Evolutionary conservation across 1,140 invertebrate species (phyloP).

Genomic region (Antheraea mylitta): DNA sequence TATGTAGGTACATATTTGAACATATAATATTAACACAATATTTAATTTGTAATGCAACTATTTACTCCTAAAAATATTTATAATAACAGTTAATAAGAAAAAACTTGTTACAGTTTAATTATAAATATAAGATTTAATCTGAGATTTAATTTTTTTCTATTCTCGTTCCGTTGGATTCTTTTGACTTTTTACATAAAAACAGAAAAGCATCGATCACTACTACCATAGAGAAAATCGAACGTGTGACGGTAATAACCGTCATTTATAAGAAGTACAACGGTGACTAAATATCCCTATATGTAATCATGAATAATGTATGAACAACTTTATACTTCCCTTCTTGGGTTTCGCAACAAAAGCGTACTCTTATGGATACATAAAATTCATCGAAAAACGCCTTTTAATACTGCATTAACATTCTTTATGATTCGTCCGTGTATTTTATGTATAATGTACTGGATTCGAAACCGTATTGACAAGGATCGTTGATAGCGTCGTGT

Average conservation of each 20-base stretch:
- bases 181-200: too few relatives aligned
- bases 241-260: neutral
- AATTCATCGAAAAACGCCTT: conserved; percentile 69
- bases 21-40: too few relatives aligned
- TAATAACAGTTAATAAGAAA: too few relatives aligned
- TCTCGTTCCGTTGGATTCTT: too few relatives aligned
- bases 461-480: too few relatives aligned
- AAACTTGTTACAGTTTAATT: too few relatives aligned
- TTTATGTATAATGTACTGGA: neutral
- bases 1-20: too few relatives aligned
- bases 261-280: conserved; percentile 18
- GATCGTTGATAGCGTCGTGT: neutral
- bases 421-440: conserved; percentile 44
- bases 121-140: too few relatives aligned
- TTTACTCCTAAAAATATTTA: too few relatives aligned
- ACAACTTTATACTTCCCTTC: conserved; percentile 65
- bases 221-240: neutral
- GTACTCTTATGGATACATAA: conserved; percentile 57
- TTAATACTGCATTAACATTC: conserved; percentile 68
- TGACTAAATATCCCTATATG: conserved; percentile 45
- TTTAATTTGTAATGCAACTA: too few relatives aligned
- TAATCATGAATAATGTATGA: conserved; percentile 63
- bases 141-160: too few relatives aligned
- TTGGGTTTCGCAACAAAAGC: conserved; percentile 42
- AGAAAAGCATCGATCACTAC: too few relatives aligned